phyloP scores from a whole-genome alignment of 2,113 vertebrate species.

The Mustela nigripes region DNA sequence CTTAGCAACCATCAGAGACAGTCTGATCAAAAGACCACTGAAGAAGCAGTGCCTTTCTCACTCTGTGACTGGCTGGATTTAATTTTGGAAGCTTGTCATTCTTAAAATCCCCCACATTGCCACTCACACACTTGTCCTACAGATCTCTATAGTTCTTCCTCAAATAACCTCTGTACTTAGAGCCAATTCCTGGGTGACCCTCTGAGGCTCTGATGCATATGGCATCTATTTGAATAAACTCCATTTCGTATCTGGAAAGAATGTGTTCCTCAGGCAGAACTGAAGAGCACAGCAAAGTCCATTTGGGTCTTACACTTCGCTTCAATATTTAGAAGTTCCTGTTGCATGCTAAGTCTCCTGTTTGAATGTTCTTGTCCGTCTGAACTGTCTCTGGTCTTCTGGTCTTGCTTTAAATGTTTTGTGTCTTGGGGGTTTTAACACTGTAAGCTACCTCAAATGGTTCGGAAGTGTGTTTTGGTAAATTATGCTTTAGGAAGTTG shows the following conservation, averaged over 20 bases:
- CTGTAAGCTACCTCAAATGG: not conserved
- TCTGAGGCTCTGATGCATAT: not conserved
- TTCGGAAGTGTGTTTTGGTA: not conserved
- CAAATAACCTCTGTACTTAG: not conserved
- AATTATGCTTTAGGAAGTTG: constrained; percentile 21
- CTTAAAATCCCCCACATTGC: not conserved
- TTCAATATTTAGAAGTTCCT: not conserved
- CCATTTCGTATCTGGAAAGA: not conserved
- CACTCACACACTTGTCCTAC: not conserved
- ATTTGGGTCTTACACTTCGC: not conserved
- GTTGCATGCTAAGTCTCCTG: not conserved
- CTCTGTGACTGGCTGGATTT: not conserved
- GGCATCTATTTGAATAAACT: not conserved
- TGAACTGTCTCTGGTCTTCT: not conserved
- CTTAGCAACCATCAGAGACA: not conserved
- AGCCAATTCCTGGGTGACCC: not conserved
- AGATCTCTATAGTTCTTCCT: not conserved
- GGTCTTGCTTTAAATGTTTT: constrained; percentile 18
- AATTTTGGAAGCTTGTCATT: not conserved
- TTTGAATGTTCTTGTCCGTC: not conserved
- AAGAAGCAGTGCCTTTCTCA: not conserved
- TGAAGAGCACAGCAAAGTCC: not conserved
- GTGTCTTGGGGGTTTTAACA: not conserved
- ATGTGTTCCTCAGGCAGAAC: not conserved
- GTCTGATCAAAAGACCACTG: not conserved